A percentile compares a stretch with the other conserved stretches of the same genome.
These are phyloP conservation scores for Standfussiana lucernea DNA, from an alignment of 2,888 invertebrate species.

Conservation along the genomic window DNA sequence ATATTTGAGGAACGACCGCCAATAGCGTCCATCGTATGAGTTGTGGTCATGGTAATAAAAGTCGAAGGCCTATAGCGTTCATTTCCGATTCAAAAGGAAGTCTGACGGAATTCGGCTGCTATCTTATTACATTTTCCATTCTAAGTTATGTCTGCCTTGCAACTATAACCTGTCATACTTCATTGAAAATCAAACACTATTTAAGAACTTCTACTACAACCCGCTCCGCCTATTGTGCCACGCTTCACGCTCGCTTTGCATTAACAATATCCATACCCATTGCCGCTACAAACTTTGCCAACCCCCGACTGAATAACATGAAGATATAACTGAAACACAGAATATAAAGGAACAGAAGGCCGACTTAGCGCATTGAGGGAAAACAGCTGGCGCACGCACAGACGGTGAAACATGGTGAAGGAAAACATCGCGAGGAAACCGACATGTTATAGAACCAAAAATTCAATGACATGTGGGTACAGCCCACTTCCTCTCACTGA, in stretches of 20 bases:
- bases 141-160: neutral
- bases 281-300: slow-evolving; percentile 45
- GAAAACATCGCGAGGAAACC: neutral
- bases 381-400: neutral
- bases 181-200: slow-evolving; percentile 25
- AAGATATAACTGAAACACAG: slow-evolving; percentile 34
- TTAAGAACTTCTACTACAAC: slow-evolving; percentile 27
- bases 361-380: neutral
- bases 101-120: neutral
- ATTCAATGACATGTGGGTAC: neutral
- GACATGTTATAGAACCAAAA: neutral
- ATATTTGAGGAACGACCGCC: neutral
- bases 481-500: neutral
- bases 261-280: slow-evolving; percentile 25
- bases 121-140: neutral
- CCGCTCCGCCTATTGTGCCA: neutral
- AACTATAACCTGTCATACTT: neutral
- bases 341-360: neutral
- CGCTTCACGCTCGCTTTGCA: slow-evolving; percentile 16
- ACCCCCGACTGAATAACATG: slow-evolving; percentile 35
- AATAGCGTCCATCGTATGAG: no score
- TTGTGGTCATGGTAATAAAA: neutral
- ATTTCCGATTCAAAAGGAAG: no score
- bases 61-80: neutral
- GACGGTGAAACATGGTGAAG: neutral